A percentile compares a stretch with the other conserved stretches of the same genome.
phyloP scores from a whole-genome alignment of 2,113 vertebrate genomes.

The Gasterosteus nipponicus region DNA sequence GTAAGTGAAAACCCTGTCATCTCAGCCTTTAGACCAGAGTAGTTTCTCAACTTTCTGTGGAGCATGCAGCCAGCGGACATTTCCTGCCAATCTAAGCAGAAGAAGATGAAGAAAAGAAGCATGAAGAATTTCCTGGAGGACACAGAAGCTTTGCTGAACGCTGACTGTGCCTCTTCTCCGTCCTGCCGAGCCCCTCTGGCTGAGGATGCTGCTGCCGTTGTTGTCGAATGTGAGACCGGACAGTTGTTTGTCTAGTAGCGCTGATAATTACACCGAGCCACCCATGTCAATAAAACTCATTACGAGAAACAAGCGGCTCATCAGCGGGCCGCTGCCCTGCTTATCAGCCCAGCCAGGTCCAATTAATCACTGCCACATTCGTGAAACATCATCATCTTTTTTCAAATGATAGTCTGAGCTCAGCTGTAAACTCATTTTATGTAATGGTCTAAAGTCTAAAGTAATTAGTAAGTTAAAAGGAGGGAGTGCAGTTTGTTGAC shows the following conservation, averaged over 20 bases:
- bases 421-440: neutral
- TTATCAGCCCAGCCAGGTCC: constrained; percentile 55
- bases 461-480: neutral
- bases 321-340: constrained; percentile 42
- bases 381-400: constrained; percentile 56
- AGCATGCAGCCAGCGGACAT: constrained; percentile 3
- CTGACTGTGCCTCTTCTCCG: constrained; percentile 3
- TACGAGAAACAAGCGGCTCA: constrained; percentile 47
- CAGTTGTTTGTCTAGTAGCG: constrained; percentile 58
- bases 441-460: neutral
- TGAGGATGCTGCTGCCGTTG: neutral
- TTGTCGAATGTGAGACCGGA: neutral
- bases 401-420: neutral
- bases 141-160: neutral
- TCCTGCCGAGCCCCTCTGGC: neutral
- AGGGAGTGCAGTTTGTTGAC: neutral
- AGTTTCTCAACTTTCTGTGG: neutral
- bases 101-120: neutral
- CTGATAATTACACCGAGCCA: constrained; percentile 45
- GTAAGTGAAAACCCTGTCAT: neutral
- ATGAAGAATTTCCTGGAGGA: constrained; percentile 3
- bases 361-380: constrained; percentile 29
- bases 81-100: constrained; percentile 14
- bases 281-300: constrained; percentile 66
- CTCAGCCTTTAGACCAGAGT: neutral